These are phyloP conservation scores for Hofmannophila pseudospretella DNA, from an alignment of 2,888 invertebrate species.

Conservation along the genomic window DNA sequence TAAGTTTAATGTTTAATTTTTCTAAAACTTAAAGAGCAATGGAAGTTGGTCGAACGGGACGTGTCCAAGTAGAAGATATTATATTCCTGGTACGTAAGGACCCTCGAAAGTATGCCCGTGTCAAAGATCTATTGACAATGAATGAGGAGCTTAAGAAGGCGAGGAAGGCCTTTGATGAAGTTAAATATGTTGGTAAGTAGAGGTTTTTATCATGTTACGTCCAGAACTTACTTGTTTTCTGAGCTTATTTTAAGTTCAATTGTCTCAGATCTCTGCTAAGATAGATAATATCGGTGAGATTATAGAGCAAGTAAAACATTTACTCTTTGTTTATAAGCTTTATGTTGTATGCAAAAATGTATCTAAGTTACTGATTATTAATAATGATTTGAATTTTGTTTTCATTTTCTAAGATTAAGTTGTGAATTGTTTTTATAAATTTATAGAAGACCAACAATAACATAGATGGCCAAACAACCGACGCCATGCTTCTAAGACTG, in stretches of 20 bases:
- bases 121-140: constrained; percentile 97
- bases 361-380: too few species aligned
- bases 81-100: constrained; percentile 97
- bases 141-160: constrained; percentile 99
- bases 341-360: too few species aligned
- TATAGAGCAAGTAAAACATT: too few species aligned
- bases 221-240: too few species aligned
- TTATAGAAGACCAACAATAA: constrained; percentile 76
- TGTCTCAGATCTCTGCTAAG: too few species aligned
- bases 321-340: too few species aligned
- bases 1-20: too few species aligned
- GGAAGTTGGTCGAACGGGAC: constrained; percentile 97
- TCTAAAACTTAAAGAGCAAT: constrained; percentile 90
- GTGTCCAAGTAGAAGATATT: constrained; percentile 98
- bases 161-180: constrained; percentile 99
- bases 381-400: constrained; percentile 3
- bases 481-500: constrained; percentile 67
- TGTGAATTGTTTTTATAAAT: constrained; percentile 35
- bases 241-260: too few species aligned
- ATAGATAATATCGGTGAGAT: too few species aligned
- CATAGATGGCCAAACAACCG: constrained; percentile 49
- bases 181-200: constrained; percentile 92
- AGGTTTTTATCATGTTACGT: neutral
- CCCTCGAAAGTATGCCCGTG: constrained; percentile 96
- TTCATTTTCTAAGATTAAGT: constrained; percentile 7